Percentiles rank a stretch among this genome's conserved stretches.
phyloP scores from a whole-genome alignment of 1,140 invertebrate genomes.

The Sitophilus oryzae region DNA sequence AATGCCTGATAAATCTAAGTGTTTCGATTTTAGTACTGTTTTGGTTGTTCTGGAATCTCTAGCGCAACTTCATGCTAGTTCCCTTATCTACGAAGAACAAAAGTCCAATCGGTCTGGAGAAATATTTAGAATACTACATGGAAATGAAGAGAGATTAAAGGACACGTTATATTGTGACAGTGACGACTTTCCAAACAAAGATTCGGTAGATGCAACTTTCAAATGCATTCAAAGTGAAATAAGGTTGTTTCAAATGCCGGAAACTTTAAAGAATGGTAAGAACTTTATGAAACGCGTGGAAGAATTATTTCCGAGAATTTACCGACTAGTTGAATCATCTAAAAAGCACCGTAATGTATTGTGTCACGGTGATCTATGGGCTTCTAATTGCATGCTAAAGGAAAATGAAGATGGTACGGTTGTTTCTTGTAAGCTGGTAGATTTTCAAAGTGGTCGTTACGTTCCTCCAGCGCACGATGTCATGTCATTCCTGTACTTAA shows the following conservation, averaged over 20 bases:
- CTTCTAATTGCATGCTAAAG: conserved; percentile 47
- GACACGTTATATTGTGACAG: conserved; percentile 12
- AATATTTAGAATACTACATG: conserved; percentile 2
- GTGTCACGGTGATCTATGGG: conserved; percentile 46
- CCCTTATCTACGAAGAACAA: conserved; percentile 39
- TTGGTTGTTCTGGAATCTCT: conserved; percentile 33
- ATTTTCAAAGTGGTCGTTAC: conserved; percentile 46
- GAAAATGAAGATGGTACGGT: conserved; percentile 33
- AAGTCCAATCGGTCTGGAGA: conserved; percentile 22
- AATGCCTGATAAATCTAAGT: conserved; percentile 26
- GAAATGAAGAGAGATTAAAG: conserved; percentile 26
- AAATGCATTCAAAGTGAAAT: conserved; percentile 27
- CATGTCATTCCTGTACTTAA: conserved; percentile 43
- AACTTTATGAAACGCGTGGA: neutral
- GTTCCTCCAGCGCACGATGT: conserved; percentile 47
- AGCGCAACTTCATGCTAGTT: conserved; percentile 41
- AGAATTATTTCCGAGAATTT: conserved; percentile 2
- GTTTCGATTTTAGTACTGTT: conserved; percentile 33
- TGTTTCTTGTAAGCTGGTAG: conserved; percentile 42
- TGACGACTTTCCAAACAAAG: conserved; percentile 19
- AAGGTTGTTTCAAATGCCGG: conserved; percentile 18
- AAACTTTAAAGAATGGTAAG: conserved; percentile 11
- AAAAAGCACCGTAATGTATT: conserved; percentile 38
- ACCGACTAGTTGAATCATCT: conserved; percentile 25
- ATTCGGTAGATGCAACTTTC: conserved; percentile 20